Evolutionary conservation across 2,113 vertebrate genomes (phyloP).

Genomic region (Lagenorhynchus albirostris): DNA sequence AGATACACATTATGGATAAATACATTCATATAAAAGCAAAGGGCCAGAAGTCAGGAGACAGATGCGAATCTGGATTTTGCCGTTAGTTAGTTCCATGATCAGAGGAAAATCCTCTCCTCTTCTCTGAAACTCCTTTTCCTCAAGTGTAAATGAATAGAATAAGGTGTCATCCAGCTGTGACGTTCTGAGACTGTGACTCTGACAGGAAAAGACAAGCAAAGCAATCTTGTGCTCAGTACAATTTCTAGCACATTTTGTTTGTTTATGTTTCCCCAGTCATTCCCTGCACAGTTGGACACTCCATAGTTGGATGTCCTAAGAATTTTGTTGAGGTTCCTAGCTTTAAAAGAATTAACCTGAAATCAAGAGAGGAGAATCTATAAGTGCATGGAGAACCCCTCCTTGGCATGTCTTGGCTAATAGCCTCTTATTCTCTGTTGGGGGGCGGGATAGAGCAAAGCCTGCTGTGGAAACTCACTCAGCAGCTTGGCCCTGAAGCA

Average conservation of each 20-base stretch:
- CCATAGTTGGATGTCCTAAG: not conserved
- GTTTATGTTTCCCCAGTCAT: not conserved
- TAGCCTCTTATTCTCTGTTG: slow-evolving; percentile 29
- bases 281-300: not conserved
- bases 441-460: not conserved
- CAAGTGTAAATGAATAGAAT: not conserved
- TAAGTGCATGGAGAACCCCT: not conserved
- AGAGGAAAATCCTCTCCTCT: not conserved
- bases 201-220: slow-evolving; percentile 23
- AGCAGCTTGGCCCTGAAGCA: not conserved
- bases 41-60: not conserved
- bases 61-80: not conserved
- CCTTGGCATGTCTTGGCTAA: slow-evolving; percentile 42
- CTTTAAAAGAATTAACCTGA: slow-evolving; percentile 48
- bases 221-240: not conserved
- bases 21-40: not conserved
- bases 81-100: not conserved
- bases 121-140: not conserved
- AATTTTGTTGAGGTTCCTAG: not conserved
- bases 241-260: slow-evolving; percentile 16
- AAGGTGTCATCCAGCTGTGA: not conserved
- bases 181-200: not conserved
- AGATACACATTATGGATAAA: not conserved
- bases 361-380: not conserved
- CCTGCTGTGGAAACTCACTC: not conserved